Conservation (phyloP, 2,113 vertebrate species). For the Galbula dea region DNA sequence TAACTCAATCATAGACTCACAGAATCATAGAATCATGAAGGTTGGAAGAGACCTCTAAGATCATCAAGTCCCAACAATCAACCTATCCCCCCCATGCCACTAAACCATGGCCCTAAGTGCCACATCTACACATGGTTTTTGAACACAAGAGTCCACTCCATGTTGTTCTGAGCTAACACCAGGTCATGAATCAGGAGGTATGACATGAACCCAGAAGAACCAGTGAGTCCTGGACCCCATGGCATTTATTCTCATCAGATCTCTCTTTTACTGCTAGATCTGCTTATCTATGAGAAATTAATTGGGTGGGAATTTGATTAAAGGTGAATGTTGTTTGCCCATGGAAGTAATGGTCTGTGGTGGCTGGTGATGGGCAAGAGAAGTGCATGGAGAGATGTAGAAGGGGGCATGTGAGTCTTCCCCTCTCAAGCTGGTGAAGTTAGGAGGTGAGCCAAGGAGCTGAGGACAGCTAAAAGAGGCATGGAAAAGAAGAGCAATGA, state of each 20-base stretch:
- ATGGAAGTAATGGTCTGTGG: neutral
- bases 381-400: neutral
- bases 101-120: too few relatives aligned
- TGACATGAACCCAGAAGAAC: neutral
- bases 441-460: neutral
- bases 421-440: neutral
- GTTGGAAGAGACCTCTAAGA: too few relatives aligned
- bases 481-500: neutral
- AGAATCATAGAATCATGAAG: too few relatives aligned
- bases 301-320: conserved; percentile 49
- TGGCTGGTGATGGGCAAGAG: neutral
- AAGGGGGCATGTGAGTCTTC: neutral
- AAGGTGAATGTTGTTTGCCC: conserved; percentile 5
- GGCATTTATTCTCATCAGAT: neutral
- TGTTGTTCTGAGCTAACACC: neutral
- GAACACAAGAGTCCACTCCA: too few relatives aligned
- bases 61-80: too few relatives aligned
- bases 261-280: neutral
- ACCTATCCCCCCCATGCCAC: too few relatives aligned
- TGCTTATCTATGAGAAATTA: conserved; percentile 32
- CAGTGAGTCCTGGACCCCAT: neutral
- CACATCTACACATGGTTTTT: too few relatives aligned
- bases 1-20: too few relatives aligned
- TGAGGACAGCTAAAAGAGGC: neutral
- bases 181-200: neutral